Conservation (phyloP, 2,797 vertebrate genomes). For the Melanotaenia pygmaea region DNA sequence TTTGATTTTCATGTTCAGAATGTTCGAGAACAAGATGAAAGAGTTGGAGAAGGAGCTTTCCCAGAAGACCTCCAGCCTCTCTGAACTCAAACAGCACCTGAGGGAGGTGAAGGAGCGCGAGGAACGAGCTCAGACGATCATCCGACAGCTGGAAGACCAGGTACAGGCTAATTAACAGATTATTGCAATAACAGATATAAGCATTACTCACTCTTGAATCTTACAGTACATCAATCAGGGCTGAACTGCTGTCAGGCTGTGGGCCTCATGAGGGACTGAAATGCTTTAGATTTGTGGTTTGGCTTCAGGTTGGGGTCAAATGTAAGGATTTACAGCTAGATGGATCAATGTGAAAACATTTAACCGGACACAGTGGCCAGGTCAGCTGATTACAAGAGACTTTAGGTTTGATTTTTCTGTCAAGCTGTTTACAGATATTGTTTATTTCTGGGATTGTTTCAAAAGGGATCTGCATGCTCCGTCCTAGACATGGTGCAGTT, state of each 20-base stretch:
- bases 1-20: slow-evolving; percentile 70
- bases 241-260: not conserved
- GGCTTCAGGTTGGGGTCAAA: not conserved
- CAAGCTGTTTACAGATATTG: not conserved
- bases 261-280: not conserved
- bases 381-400: not conserved
- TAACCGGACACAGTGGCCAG: not conserved
- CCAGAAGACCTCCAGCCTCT: slow-evolving; percentile 84
- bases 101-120: slow-evolving; percentile 84
- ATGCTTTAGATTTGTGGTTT: not conserved
- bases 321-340: not conserved
- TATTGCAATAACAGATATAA: not conserved
- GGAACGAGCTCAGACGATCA: slow-evolving; percentile 75
- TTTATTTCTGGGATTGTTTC: not conserved
- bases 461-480: not conserved
- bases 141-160: slow-evolving; percentile 85
- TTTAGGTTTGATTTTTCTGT: not conserved
- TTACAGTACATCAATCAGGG: not conserved
- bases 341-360: not conserved
- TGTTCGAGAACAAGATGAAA: slow-evolving; percentile 93
- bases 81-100: slow-evolving; percentile 85
- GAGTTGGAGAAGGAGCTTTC: slow-evolving; percentile 88
- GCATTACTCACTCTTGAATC: not conserved
- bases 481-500: too few relatives aligned
- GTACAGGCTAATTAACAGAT: slow-evolving; percentile 65